phyloP scores from a whole-genome alignment of 2,888 invertebrate species.

The Coelinius sp. region DNA sequence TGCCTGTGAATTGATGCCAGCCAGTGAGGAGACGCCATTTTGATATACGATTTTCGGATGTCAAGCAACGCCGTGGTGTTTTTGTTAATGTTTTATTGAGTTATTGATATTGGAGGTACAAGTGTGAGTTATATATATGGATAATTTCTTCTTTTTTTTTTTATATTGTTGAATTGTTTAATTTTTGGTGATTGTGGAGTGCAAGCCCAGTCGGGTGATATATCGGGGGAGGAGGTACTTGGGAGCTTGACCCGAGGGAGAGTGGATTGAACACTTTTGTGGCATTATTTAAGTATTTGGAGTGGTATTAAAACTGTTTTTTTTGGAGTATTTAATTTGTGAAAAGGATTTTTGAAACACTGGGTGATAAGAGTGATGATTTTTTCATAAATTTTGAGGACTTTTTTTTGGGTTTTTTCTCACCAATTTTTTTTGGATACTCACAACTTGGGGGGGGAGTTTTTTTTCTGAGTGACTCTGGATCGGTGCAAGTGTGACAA shows the following conservation, averaged over 20 bases:
- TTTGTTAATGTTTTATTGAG: conserved; percentile 22
- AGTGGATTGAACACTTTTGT: conserved; percentile 9
- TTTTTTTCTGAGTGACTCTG: not conserved
- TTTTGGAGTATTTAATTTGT: not conserved
- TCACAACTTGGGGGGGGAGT: not conserved
- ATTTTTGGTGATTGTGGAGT: not conserved
- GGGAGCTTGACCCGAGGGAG: conserved; percentile 20
- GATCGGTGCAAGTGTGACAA: conserved; percentile 5
- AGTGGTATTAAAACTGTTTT: not conserved
- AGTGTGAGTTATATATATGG: not conserved
- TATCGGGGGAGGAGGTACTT: conserved; percentile 27
- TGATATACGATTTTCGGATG: conserved; percentile 66
- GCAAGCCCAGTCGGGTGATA: too few species aligned
- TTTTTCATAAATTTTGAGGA: not conserved
- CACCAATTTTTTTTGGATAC: too few species aligned
- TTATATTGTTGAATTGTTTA: not conserved
- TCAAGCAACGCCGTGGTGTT: conserved; percentile 58
- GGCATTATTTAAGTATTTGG: not conserved
- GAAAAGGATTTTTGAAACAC: too few species aligned
- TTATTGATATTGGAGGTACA: too few species aligned
- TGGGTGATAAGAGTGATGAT: too few species aligned
- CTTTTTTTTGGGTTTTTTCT: not conserved
- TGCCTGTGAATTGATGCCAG: conserved; percentile 60
- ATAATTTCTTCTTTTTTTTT: not conserved
- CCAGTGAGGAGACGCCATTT: conserved; percentile 67